Evolutionary conservation across 2,113 vertebrate species (phyloP), one percentile per base, ranked within the genome.

Genomic region (Gallinago jamesoni): DNA sequence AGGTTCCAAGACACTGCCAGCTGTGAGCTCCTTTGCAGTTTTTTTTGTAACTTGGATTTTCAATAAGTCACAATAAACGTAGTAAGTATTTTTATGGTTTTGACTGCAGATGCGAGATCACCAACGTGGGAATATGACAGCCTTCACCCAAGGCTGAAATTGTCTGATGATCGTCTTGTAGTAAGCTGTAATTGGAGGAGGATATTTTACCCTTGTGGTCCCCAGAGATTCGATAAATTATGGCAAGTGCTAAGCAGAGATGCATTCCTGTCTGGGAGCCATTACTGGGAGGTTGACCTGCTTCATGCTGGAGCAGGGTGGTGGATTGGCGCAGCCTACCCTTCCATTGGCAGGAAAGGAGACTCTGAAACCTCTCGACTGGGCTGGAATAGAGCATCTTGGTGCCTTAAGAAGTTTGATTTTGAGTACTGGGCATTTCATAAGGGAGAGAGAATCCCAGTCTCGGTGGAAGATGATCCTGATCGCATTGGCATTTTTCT

Each of bases 391-490:
- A 96, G 96, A 56, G 96, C 96, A 73, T 98, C 98, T 14, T 98
- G 97, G 98, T 98, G 98, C 90, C 93, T 98, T 22, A 98, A 98
- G 84, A 97, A 97, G 70, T 98, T 94, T 92, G 98, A 98, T 56
- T 43, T 97, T 25, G 98, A 98, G 70, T 97, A 98, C 91, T 98
- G 98, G 98, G 98, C 98, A 47, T 98, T 98, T 94, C 98, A 98
- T 59, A 98, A 98, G 56, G 96, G 98, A 43, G 97, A 98, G 20
- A 98, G 98, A 85, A 95, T 93, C 77, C 97, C 95, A 5, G 83
- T 98, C 56, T 28, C 10, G 7, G 72, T 85, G 78, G 94, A 95
- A 27, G 28, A 97, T 10, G 96, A 98, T 74, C 98, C 98, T 5
- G 96, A 98, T 33, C 48, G 93, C 20, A 79, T 97, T 37, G 98